phyloP scores from a whole-genome alignment of 1,140 invertebrate genomes.

The Sogatella furcifera region DNA sequence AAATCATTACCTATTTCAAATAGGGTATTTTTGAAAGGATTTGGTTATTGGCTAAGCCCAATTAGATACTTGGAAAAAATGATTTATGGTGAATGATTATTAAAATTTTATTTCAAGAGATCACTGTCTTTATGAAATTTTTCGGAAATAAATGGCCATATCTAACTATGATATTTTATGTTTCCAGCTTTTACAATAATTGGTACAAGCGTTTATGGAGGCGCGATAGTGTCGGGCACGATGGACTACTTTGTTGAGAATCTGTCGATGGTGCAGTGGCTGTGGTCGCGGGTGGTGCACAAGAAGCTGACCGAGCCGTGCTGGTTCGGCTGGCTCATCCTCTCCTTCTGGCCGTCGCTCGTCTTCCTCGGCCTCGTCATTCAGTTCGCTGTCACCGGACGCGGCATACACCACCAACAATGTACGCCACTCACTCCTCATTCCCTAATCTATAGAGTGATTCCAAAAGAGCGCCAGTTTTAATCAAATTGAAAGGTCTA shows the following conservation, averaged over 20 bases:
- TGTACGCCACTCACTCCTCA: conserved; percentile 30
- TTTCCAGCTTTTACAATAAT: conserved; percentile 56
- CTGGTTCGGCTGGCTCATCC: conserved; percentile 64
- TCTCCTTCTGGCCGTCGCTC: conserved; percentile 60
- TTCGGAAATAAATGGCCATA: background rate
- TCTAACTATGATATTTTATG: too few species aligned
- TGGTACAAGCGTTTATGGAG: conserved; percentile 65
- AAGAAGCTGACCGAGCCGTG: conserved; percentile 41
- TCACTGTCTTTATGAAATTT: too few species aligned
- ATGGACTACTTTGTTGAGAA: conserved; percentile 69
- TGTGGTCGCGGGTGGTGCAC: background rate
- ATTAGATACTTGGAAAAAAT: too few species aligned
- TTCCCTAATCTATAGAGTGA: background rate
- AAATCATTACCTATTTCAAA: too few species aligned
- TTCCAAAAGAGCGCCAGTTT: too few species aligned
- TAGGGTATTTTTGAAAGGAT: too few species aligned
- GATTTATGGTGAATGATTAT: too few species aligned
- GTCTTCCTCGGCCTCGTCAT: conserved; percentile 53
- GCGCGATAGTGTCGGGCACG: conserved; percentile 55
- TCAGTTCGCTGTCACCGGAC: conserved; percentile 57
- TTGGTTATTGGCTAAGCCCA: too few species aligned
- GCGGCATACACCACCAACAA: conserved; percentile 53
- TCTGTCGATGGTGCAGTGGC: conserved; percentile 39
- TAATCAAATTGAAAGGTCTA: too few species aligned
- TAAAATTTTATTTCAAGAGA: too few species aligned